Evolutionary conservation across 2,888 invertebrate species (phyloP), one percentile per base, ranked within the genome.

Genomic region (Psylliodes chrysocephalus): DNA sequence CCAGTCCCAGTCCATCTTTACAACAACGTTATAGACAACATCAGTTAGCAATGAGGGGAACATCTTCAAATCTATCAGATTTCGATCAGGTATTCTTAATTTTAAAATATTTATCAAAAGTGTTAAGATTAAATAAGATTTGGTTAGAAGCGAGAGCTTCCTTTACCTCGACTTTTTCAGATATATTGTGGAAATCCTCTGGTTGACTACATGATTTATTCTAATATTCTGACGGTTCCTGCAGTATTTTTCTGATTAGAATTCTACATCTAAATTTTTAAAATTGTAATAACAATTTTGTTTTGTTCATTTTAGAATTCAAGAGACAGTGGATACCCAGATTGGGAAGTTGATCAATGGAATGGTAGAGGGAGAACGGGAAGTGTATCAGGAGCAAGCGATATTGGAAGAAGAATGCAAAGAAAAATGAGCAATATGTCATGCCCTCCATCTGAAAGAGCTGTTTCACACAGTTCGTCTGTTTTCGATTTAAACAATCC

Each of bases 11-110:
- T 72, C 80, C 81, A 28, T 80, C 79, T 6, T 76, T 87, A 47
- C 87, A 87, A 72, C 85, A 87, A 73, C 81, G 87, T 42, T 87
- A 88, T 71, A 83, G 85, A 35, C 86, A 86, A 70, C 87, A 87
- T 72, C 87, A 86, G 77, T 82, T 85, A 30, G 82, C 84, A 10
- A 86, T 86, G 83, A 81, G 82, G 28, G 82, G 82, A 10, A 81
- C 82, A 1, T 80, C 81, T 1, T 81, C 82, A 0, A 82, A 82
- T 74, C 67, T 82, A 57, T 74, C 79, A 6, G 79, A 79, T 62
- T 80, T 79, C 33, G 80, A 81, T 62, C 78, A 78, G 73, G 79
- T 79, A 71, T 12, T n/a, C n/a, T n/a, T n/a, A n/a, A n/a, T n/a
- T n/a, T n/a, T n/a, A n/a, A n/a, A n/a, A n/a, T n/a, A n/a, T n/a